phyloP scores from a whole-genome alignment of 2,797 vertebrate genomes.

The Siniperca obscura region DNA sequence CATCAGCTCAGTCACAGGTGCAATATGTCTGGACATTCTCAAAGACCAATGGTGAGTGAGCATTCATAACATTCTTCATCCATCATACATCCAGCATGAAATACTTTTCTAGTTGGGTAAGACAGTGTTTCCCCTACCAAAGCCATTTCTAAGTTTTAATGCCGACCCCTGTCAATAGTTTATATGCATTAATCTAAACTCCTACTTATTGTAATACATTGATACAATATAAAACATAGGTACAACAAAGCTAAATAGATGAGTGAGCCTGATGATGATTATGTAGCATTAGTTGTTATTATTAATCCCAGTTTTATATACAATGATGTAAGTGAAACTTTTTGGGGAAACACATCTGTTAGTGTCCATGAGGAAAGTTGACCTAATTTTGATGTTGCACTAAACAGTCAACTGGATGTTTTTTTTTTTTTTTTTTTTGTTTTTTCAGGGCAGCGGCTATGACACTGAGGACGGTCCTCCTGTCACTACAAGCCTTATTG shows the following conservation, averaged over 20 bases:
- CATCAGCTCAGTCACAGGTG: slow-evolving; percentile 99
- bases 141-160: not conserved
- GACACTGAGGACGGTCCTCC: slow-evolving; percentile 96
- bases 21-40: slow-evolving; percentile 99
- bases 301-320: not conserved
- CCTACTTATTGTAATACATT: not conserved
- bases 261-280: not conserved
- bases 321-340: not conserved
- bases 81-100: slow-evolving; percentile 2
- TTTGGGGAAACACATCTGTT: not conserved
- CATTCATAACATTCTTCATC: slow-evolving; percentile 32
- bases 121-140: not conserved
- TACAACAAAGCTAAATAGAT: not conserved
- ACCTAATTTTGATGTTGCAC: not conserved
- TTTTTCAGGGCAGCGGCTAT: slow-evolving; percentile 95
- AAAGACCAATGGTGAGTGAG: slow-evolving; percentile 98
- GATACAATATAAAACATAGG: not conserved
- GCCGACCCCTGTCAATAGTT: not conserved
- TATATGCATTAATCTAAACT: not conserved
- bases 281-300: not conserved
- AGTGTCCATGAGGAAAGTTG: not conserved
- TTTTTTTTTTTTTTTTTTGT: slow-evolving; percentile 72
- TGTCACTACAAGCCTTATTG: slow-evolving; percentile 97
- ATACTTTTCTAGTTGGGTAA: not conserved
- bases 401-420: slow-evolving; percentile 32